Evolutionary conservation across 2,888 invertebrate species (phyloP), one percentile per base, ranked within the genome.

Genomic region (Isoperla grammatica): DNA sequence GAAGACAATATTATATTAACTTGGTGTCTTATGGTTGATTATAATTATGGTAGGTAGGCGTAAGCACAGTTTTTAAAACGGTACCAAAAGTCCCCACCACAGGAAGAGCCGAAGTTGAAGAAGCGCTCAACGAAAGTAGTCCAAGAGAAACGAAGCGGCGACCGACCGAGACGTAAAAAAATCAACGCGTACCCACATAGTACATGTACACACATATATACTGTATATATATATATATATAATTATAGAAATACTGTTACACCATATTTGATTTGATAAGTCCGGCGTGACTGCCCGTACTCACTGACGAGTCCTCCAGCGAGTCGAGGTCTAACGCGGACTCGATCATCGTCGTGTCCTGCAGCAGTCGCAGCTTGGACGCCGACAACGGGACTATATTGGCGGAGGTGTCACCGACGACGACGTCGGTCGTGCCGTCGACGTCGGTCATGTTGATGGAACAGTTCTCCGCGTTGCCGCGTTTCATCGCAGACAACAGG

Each of bases 261-360:
- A 60, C 60, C 2, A 56, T 56, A 56, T 65, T 64, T 23, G 54
- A 76, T 74, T 84, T 85, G 67, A 85, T 80, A 57, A 86, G 76
- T 65, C 84, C 84, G 20, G 82, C 81, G 69, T 85, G 85, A 68
- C 85, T 85, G 67, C 80, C 83, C 64, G 83, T 81, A 17, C 53
- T 53, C 66, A 85, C 79, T 2, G 71, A 68, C 37, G 85, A 82
- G 65, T 86, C 87, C 70, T 90, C 90, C 67, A 91, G 78, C 68
- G 90, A 90, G 77, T 92, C 92, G 70, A 92, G 81, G 79, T 92
- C 92, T 66, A 92, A 79, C 60, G 91, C 91, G 59, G 91, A 90
- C 75, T 91, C 90, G 70, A 92, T 91, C 91, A 91, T 91, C 56
- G 91, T 91, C 61, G 90, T 90, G 77, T 91, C 90, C 73, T 89